phyloP scores from a whole-genome alignment of 2,113 vertebrate genomes.

The Spea multiplicata region DNA sequence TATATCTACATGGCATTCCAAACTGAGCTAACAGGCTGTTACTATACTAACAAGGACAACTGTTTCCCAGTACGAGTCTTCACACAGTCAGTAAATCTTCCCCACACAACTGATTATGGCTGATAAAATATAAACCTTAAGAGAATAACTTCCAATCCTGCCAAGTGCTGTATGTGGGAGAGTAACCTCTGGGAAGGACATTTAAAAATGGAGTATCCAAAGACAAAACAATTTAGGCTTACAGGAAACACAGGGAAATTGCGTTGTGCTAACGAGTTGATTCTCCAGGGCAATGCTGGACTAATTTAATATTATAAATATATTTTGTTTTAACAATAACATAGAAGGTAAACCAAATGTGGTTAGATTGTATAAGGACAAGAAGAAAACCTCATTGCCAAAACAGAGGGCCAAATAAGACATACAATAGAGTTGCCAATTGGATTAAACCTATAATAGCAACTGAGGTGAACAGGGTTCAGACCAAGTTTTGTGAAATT shows the following conservation, averaged over 20 bases:
- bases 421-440: not conserved
- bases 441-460: constrained; percentile 8
- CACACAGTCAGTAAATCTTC: constrained; percentile 6
- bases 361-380: not conserved
- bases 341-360: constrained; percentile 1
- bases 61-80: constrained; percentile 11
- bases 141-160: constrained; percentile 13
- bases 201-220: constrained; percentile 7
- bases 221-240: constrained; percentile 26
- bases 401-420: not conserved
- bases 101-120: constrained; percentile 4
- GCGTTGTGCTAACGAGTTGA: constrained; percentile 14
- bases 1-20: constrained; percentile 22
- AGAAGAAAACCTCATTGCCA: not conserved
- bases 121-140: constrained; percentile 35
- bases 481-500: not conserved
- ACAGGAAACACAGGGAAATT: not conserved
- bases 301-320: constrained; percentile 12
- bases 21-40: not conserved
- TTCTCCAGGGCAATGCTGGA: constrained; percentile 4
- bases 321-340: constrained; percentile 5
- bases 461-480: constrained; percentile 1
- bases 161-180: constrained; percentile 20
- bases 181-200: not conserved
- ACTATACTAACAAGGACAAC: constrained; percentile 16